Evolutionary conservation across 2,113 vertebrate species (phyloP), one percentile per base, ranked within the genome.

Genomic region (Pholis gunnellus): DNA sequence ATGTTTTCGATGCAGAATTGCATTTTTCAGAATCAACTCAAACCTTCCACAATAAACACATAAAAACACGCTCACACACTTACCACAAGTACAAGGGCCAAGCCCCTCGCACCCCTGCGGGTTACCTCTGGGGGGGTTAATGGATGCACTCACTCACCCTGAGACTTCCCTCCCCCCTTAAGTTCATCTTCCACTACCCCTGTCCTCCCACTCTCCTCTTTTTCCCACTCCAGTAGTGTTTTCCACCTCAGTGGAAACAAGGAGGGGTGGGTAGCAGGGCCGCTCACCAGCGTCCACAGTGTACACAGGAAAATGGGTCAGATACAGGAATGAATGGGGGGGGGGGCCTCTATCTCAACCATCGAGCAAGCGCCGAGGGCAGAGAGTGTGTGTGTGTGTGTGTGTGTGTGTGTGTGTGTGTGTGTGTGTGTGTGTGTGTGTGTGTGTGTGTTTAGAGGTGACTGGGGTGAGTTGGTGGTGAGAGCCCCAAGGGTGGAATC

Each of bases 241-340:
- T 88, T 93, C 89, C 90, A 90, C 81, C 89, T 89, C 88, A 92
- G 73, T 92, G 92, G 88, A 92, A 92, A 90, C 74, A 78, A 70
- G 79, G 60, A 84, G 71, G 82, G 86, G 72, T 60, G 73, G 57
- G 74, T 22, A 64, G 57, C 72, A 56, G 61, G 60, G 75, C 74
- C 22, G 46, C 68, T 61, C 73, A 74, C 81, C 78, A 83, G 52
- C 34, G 4, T 77, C 86, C 64, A n/a, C 74, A 84, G 84, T 60
- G 36, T 72, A 54, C 48, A 59, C 36, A 78, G 61, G 42, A 93
- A 94, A 94, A 92, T 94, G 89, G 94, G 92, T 94, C 92, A 94
- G 34, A 88, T 81, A 77, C 73, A 77, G 79, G 64, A 76, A 71
- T 0, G 52, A 69, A 69, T 29, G 72, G 40, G 54, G 64, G 40